Evolutionary conservation across 1,140 invertebrate genomes (phyloP), one percentile per base, ranked within the genome.

Genomic region (Laupala kohalensis): DNA sequence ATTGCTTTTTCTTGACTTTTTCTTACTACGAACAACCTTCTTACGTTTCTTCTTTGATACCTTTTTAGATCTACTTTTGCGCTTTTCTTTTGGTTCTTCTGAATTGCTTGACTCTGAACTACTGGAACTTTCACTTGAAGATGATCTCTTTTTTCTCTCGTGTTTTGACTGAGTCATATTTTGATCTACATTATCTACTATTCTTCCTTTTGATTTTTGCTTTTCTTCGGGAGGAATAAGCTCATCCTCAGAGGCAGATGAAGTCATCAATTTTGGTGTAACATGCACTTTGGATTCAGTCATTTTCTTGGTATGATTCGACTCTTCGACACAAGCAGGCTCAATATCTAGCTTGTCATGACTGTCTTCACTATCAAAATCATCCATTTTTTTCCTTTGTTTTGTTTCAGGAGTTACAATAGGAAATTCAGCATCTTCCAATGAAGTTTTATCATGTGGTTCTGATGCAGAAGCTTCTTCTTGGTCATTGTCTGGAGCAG

Each of bases 121-220:
- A 63, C 63, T 64, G 27, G 69, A 63, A 30, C 25, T 63, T 26
- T 70, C 69, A 70, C 69, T 70, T n/a, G 53, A 53, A 53, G 29
- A 70, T 5, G 25, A 63, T 19, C 53, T 70, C 26, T 25, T 25
- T n/a, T 53, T 37, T n/a, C 26, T 29, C 2, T 24, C 28, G 24
- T 23, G 37, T 68, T n/a, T 70, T 6, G 30, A 12, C 3, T 70
- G 25, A 13, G 25, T 65, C 6, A 24, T 70, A 62, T 62, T 70
- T 24, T 63, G 29, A 9, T 70, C 29, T 29, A 64, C 69, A 19
- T 72, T 72, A n/a, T 72, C 66, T 26, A 37, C 24, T 25, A 24
- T 62, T 53, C 25, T 72, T 4, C 23, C 4, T 64, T 72, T 64
- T n/a, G 65, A 63, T 15, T 72, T 67, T 25, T 53, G 6, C 13